These are phyloP conservation scores for Drosophila athabasca DNA, from an alignment of 1,140 invertebrate genomes.

Conservation along the genomic window DNA sequence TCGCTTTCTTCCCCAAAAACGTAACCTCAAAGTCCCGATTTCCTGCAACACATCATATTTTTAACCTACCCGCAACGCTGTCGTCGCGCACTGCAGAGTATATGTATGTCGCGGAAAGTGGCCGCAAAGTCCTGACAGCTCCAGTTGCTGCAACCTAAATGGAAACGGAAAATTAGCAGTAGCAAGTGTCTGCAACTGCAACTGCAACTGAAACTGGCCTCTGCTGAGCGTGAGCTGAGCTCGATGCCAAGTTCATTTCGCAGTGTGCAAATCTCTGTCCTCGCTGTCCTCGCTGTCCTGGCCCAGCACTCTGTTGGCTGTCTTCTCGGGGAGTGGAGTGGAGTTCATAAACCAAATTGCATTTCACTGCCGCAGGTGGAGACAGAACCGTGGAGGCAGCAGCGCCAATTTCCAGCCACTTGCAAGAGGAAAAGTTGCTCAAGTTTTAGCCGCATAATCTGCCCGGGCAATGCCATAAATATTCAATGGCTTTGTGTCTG, in stretches of 20 bases:
- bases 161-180: slow-evolving; percentile 20
- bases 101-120: slow-evolving; percentile 50
- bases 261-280: slow-evolving; percentile 56
- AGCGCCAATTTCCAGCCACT: slow-evolving; percentile 48
- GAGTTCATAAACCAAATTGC: slow-evolving; percentile 80
- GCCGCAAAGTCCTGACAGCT: slow-evolving; percentile 60
- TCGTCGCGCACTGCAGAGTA: slow-evolving; percentile 4
- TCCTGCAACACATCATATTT: no score
- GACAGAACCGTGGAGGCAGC: slow-evolving; percentile 22
- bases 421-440: slow-evolving; percentile 61
- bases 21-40: no score
- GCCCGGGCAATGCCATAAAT: slow-evolving; percentile 72
- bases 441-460: slow-evolving; percentile 80
- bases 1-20: no score
- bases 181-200: slow-evolving; percentile 34
- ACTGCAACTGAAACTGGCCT: background rate
- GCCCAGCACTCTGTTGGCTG: slow-evolving; percentile 48
- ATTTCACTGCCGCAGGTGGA: slow-evolving; percentile 52
- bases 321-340: slow-evolving; percentile 19
- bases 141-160: slow-evolving; percentile 11
- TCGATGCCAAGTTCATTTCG: slow-evolving; percentile 68
- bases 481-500: slow-evolving; percentile 69
- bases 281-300: slow-evolving; percentile 36
- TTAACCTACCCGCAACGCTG: background rate
- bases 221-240: no score